Conservation (phyloP, 2,113 vertebrate species). For the Grammomys dolichurus region DNA sequence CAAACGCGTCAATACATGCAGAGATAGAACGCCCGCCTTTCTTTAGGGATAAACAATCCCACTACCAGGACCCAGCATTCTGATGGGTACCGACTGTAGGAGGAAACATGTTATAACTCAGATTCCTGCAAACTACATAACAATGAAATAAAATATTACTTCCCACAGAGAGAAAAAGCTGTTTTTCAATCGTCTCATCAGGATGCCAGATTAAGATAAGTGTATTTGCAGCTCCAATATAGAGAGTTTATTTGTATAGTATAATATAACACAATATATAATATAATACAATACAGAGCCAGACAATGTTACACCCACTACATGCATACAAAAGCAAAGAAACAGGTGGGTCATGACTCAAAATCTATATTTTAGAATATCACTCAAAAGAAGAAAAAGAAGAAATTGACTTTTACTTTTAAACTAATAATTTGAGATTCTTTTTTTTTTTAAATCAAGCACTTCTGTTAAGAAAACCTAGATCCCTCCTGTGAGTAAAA, state of each 20-base stretch:
- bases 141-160: neutral
- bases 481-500: neutral
- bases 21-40: neutral
- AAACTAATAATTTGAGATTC: neutral
- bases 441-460: neutral
- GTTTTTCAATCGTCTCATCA: neutral
- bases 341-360: neutral
- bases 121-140: neutral
- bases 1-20: rapidly evolving
- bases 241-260: neutral
- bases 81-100: too few species aligned
- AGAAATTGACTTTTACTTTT: conserved; percentile 16
- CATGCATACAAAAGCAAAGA: neutral
- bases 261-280: neutral
- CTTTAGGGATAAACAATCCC: neutral
- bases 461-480: conserved; percentile 13
- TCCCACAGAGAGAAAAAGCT: neutral
- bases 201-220: neutral
- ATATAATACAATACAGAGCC: neutral
- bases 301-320: neutral
- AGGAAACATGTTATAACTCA: neutral
- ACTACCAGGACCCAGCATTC: too few species aligned
- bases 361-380: conserved; percentile 8
- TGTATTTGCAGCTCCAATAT: neutral
- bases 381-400: neutral